Evolutionary conservation across 2,888 invertebrate genomes (phyloP).

Genomic region (Drosophila multiciliata): DNA sequence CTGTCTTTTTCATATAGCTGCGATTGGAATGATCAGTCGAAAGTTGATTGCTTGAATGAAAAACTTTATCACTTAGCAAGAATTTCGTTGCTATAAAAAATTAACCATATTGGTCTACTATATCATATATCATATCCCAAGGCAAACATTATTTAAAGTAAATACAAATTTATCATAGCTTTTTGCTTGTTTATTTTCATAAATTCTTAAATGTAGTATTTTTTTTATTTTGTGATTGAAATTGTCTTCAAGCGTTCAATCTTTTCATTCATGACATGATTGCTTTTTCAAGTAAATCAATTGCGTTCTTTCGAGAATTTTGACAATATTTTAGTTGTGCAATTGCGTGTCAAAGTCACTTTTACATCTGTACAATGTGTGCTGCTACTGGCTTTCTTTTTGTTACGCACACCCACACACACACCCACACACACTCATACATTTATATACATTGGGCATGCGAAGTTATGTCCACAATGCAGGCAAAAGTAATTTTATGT

Average conservation of each 20-base stretch:
- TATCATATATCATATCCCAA: no score
- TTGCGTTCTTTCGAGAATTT: not conserved
- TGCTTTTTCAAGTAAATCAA: not conserved
- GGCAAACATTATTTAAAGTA: no score
- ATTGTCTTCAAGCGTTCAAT: no score
- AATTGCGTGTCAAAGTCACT: slow-evolving; percentile 20
- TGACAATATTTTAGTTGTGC: slow-evolving; percentile 5
- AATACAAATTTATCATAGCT: no score
- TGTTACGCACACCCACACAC: not conserved
- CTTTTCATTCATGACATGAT: not conserved
- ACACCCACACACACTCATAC: not conserved
- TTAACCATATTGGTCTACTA: no score
- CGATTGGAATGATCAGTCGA: no score
- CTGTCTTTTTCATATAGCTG: no score
- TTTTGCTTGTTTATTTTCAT: not conserved
- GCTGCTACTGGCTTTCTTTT: slow-evolving; percentile 12
- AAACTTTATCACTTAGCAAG: no score
- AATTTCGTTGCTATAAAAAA: no score
- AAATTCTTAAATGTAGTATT: not conserved
- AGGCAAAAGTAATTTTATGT: slow-evolving; percentile 54
- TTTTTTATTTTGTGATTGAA: no score
- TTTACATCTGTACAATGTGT: slow-evolving; percentile 23
- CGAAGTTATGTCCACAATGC: slow-evolving; percentile 34
- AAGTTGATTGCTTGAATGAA: no score
- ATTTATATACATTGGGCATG: not conserved